Evolutionary conservation across 2,797 vertebrate genomes (phyloP), one percentile per base, ranked within the genome.

Genomic region (Galagoides demidoff): DNA sequence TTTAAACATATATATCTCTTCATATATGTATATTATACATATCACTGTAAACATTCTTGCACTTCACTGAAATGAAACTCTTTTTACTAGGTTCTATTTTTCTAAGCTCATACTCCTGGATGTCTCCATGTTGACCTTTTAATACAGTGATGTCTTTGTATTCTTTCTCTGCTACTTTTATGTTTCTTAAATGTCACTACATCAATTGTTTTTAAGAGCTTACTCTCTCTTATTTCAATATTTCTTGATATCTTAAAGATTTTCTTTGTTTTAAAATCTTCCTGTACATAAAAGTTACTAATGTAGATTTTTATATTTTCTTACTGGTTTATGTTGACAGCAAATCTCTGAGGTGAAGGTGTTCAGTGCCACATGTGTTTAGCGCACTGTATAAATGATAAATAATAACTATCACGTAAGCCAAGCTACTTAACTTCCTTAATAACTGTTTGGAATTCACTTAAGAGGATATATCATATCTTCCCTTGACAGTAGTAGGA

Each of bases 171-270:
- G 13, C 23, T 68, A 88, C 2, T 2, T 55, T 84, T 92, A 61
- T 39, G 34, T 7, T 88, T 70, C 59, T 34, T 89, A 85, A 81
- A 78, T 88, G 34, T 88, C 73, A 94, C 31, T 70, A 19, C 74
- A 88, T 83, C 45, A 89, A 45, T 85, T 79, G 20, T 49, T 92
- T 96, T 92, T 66, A 90, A 88, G 27, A 94, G 23, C 17, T 85
- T 37, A 27, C 0, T 87, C 16, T 49, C 17, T 82, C 23, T 89
- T 45, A 70, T 84, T 76, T 81, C 59, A 77, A 22, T 90, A 37
- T 73, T 64, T 64, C 39, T 71, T 94, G 31, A 57, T 94, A 84
- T 90, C 95, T 87, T 29, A 77, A 73, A 93, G 16, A 1, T 16
- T 49, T 43, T 70, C 77, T 37, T 31, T 76, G 49, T 39, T 59